Conservation (phyloP, 64 coral and sea anemone species). For the Pocillopora damicornis region DNA sequence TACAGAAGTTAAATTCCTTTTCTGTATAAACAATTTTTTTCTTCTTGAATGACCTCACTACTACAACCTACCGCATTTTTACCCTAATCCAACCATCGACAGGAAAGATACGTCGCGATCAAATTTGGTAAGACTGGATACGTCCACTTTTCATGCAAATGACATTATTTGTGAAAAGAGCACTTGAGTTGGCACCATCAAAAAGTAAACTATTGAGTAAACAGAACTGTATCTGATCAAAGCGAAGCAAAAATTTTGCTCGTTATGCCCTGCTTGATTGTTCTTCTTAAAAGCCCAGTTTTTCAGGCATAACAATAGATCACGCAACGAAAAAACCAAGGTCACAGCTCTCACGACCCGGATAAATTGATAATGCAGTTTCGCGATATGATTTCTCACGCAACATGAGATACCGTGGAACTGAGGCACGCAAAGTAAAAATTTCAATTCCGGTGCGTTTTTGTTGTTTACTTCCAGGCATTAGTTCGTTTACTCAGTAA, state of each 20-base stretch:
- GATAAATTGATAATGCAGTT: neutral
- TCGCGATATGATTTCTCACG: neutral
- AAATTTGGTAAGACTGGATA: neutral
- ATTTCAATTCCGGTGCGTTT: neutral
- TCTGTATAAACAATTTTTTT: neutral
- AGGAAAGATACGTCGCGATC: neutral
- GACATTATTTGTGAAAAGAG: neutral
- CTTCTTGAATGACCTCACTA: slow-evolving; percentile 1
- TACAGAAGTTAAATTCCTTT: neutral
- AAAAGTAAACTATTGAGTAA: neutral
- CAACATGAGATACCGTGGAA: neutral
- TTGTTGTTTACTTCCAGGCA: neutral
- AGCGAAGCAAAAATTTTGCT: neutral
- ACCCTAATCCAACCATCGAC: neutral
- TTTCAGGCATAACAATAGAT: neutral
- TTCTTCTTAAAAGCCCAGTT: neutral
- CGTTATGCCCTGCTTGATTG: neutral
- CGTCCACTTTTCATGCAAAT: slow-evolving; percentile 21
- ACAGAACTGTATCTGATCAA: slow-evolving; percentile 15
- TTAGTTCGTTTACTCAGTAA: neutral
- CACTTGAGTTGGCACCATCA: neutral
- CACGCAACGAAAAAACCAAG: neutral
- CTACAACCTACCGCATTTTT: neutral
- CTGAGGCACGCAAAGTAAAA: neutral
- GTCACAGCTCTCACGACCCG: neutral